Conservation (phyloP, 2,113 vertebrate genomes). For the Rafetus swinhoei region DNA sequence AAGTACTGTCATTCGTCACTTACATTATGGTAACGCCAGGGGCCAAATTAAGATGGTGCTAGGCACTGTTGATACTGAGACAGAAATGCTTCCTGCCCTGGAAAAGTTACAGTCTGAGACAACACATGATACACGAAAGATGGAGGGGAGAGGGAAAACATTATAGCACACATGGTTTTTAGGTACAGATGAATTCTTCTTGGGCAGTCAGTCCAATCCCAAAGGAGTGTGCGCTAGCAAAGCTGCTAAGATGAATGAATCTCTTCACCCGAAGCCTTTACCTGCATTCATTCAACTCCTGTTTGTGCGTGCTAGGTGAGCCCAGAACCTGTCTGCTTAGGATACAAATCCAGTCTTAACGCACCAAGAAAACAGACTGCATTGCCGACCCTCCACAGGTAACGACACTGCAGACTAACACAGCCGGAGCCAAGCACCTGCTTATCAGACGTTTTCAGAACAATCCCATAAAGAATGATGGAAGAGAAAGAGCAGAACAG, state of each 20-base stretch:
- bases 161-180: not conserved
- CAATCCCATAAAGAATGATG: not conserved
- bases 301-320: not conserved
- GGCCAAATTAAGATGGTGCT: not conserved
- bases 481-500: accelerated
- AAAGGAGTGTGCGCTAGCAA: constrained; percentile 46
- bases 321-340: not conserved
- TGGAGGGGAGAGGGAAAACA: not conserved
- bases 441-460: not conserved
- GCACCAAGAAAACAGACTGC: not conserved
- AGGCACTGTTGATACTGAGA: not conserved
- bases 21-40: not conserved
- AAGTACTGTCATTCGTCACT: not conserved
- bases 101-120: not conserved
- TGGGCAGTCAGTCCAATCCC: not conserved
- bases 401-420: not conserved
- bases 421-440: not conserved
- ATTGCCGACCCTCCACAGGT: not conserved
- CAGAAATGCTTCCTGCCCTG: not conserved
- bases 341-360: not conserved
- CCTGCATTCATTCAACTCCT: not conserved
- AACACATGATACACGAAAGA: not conserved
- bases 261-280: constrained; percentile 31
- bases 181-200: not conserved
- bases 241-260: constrained; percentile 20